A percentile compares a stretch with the other conserved stretches of the same genome.
These are phyloP conservation scores for Pycnonotus jocosus DNA, from an alignment of 2,113 vertebrate genomes.

Conservation along the genomic window DNA sequence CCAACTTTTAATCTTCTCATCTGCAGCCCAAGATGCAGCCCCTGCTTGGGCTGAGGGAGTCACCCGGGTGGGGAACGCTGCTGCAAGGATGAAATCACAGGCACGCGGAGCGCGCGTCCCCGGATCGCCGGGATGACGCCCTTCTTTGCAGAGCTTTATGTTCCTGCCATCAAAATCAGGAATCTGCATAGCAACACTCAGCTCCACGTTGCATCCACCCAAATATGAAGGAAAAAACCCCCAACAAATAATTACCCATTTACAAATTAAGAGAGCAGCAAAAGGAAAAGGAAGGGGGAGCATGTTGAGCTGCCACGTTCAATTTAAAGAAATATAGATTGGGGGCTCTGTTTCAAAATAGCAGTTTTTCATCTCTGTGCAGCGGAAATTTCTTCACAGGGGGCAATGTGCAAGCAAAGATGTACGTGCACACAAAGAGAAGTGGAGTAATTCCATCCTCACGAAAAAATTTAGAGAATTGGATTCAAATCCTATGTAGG, in stretches of 20 bases:
- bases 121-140: background rate
- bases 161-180: background rate
- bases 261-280: background rate
- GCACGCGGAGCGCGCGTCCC: background rate
- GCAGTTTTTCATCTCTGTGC: background rate
- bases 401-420: background rate
- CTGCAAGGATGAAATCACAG: background rate
- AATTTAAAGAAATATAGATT: background rate
- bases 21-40: background rate
- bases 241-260: background rate
- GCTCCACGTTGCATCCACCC: background rate
- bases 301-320: background rate
- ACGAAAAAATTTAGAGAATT: background rate
- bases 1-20: background rate
- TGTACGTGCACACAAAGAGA: background rate
- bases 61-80: fast-evolving
- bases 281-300: background rate
- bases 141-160: background rate
- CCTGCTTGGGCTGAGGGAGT: background rate
- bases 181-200: constrained; percentile 27
- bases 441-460: background rate
- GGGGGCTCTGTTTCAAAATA: background rate
- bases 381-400: background rate
- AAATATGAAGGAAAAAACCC: background rate
- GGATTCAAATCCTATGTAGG: constrained; percentile 1